Evolutionary conservation across 1,140 invertebrate species (phyloP).

Genomic region (Drosophila nannoptera): DNA sequence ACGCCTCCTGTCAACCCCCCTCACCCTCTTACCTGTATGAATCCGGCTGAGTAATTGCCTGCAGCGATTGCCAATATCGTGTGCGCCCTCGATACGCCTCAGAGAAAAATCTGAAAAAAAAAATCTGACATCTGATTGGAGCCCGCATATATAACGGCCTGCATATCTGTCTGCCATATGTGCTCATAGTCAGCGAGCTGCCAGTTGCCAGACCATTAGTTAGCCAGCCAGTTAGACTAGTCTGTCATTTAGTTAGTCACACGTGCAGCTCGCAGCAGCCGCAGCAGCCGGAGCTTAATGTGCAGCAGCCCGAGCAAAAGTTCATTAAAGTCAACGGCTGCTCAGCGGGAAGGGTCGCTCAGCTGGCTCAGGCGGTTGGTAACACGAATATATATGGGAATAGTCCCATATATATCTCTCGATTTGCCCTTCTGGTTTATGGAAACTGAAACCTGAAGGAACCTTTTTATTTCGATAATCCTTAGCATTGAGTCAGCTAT

Average conservation of each 20-base stretch:
- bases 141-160: conserved; percentile 25
- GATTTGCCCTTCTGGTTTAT: too few species aligned
- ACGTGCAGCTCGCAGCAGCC: conserved; percentile 13
- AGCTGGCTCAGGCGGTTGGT: too few species aligned
- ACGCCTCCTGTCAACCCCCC: too few species aligned
- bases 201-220: conserved; percentile 14
- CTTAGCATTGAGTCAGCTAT: too few species aligned
- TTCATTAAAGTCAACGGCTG: conserved; percentile 13
- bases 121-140: conserved; percentile 21
- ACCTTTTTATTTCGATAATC: too few species aligned
- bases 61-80: conserved; percentile 12
- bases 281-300: neutral
- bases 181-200: neutral
- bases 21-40: conserved; percentile 4
- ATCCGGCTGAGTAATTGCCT: conserved; percentile 30
- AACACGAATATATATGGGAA: neutral
- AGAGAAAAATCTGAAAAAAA: too few species aligned
- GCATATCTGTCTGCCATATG: neutral
- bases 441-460: too few species aligned
- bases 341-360: too few species aligned
- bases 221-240: conserved; percentile 6
- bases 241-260: conserved; percentile 17
- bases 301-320: conserved; percentile 23
- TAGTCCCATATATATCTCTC: too few species aligned
- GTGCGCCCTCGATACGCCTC: too few species aligned